phyloP scores from a whole-genome alignment of 2,113 vertebrate genomes.

The Naja naja region DNA sequence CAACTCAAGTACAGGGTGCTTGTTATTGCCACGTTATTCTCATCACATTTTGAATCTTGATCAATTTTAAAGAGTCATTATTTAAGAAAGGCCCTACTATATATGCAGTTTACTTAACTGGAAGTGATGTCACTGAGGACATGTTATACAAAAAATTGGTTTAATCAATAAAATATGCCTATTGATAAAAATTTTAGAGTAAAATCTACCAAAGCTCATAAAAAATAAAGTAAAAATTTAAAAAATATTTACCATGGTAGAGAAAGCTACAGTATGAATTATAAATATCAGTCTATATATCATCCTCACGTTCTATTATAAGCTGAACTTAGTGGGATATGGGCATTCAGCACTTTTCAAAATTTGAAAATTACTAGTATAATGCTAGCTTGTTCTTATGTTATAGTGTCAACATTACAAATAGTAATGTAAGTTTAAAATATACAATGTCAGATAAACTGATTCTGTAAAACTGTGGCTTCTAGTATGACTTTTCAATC shows the following conservation, averaged over 20 bases:
- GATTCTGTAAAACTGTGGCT: not conserved
- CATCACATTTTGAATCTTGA: not conserved
- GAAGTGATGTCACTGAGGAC: not conserved
- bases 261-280: not conserved
- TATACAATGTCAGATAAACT: not conserved
- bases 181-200: not conserved
- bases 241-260: not conserved
- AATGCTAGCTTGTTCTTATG: not conserved
- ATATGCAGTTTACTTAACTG: constrained; percentile 2
- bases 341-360: not conserved
- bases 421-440: not conserved
- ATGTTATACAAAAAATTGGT: not conserved
- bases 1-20: not conserved
- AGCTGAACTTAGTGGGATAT: not conserved
- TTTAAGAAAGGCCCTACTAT: constrained; percentile 2
- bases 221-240: not conserved
- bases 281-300: not conserved
- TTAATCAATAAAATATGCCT: not conserved
- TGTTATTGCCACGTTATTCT: not conserved
- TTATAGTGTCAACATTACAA: not conserved
- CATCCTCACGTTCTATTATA: not conserved
- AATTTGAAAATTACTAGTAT: not conserved
- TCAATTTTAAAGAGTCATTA: constrained; percentile 8
- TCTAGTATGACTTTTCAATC: not conserved
- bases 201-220: not conserved